A percentile compares a stretch with the other conserved stretches of the same genome.
phyloP scores from a whole-genome alignment of 2,113 vertebrate species.

The Gavia stellata region DNA sequence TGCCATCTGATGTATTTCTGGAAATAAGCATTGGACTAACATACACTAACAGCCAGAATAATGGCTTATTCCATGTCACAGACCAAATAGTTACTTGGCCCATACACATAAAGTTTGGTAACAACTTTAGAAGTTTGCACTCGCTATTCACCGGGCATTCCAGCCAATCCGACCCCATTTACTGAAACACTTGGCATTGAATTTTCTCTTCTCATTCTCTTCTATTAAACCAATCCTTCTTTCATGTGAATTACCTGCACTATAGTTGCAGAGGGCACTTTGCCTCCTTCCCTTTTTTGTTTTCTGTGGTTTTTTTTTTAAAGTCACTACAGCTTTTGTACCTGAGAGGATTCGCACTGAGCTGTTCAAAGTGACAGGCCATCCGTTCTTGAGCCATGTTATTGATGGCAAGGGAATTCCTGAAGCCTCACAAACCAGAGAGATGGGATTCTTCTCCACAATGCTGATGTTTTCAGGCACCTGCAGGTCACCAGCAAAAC shows the following conservation, averaged over 20 bases:
- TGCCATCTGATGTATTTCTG: background rate
- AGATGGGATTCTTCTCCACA: constrained; percentile 88
- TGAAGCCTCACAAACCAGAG: constrained; percentile 86
- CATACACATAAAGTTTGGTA: background rate
- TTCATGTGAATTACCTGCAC: background rate
- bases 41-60: background rate
- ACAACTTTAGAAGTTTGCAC: background rate
- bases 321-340: constrained; percentile 25
- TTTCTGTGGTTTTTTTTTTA: background rate
- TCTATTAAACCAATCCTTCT: background rate
- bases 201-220: background rate
- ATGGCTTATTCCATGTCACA: background rate
- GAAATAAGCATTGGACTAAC: background rate
- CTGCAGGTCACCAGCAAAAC: constrained; percentile 74
- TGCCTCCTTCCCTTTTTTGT: too few relatives aligned
- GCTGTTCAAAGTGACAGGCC: constrained; percentile 72
- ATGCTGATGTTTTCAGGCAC: constrained; percentile 86
- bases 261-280: background rate
- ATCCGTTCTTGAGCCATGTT: constrained; percentile 88
- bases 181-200: background rate
- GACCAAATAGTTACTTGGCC: background rate
- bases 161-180: background rate
- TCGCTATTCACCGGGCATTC: background rate
- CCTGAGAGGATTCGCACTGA: constrained; percentile 86
- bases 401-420: constrained; percentile 90